Evolutionary conservation across 2,888 invertebrate genomes (phyloP).

Genomic region (Mycalesis mineus): DNA sequence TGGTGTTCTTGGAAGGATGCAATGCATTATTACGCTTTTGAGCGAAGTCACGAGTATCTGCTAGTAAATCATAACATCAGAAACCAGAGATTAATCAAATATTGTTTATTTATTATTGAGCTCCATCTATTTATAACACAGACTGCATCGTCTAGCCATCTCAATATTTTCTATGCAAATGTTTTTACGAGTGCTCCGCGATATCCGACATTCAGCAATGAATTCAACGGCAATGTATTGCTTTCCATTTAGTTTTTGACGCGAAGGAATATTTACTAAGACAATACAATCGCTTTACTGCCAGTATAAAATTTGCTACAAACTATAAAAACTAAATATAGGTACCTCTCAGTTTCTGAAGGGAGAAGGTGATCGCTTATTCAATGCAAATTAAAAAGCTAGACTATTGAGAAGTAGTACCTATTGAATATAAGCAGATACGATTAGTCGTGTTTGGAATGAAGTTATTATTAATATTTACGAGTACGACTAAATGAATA

Average conservation of each 20-base stretch:
- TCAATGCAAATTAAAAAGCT: too few relatives aligned
- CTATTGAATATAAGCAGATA: too few relatives aligned
- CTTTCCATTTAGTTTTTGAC: constrained; percentile 24
- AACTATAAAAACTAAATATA: background rate
- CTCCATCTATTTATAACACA: constrained; percentile 25
- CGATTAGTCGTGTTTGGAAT: too few relatives aligned
- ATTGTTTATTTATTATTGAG: constrained; percentile 49
- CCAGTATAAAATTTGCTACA: background rate
- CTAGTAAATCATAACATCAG: too few relatives aligned
- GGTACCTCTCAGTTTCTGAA: too few relatives aligned
- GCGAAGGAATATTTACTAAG: constrained; percentile 14
- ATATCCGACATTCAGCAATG: constrained; percentile 23
- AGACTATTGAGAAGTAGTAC: too few relatives aligned
- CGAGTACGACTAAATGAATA: too few relatives aligned
- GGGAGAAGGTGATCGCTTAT: too few relatives aligned
- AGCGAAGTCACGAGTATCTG: too few relatives aligned
- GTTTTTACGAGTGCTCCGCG: constrained; percentile 29
- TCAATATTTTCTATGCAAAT: constrained; percentile 61
- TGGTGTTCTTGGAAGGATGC: too few relatives aligned
- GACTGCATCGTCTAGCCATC: constrained; percentile 34
- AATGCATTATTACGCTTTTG: too few relatives aligned
- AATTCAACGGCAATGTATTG: constrained; percentile 18
- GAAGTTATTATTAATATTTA: too few relatives aligned
- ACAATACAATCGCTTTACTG: constrained; percentile 21
- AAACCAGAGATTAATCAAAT: constrained; percentile 60